Evolutionary conservation across 2,797 vertebrate genomes (phyloP).

Genomic region (Rhinella marina): DNA sequence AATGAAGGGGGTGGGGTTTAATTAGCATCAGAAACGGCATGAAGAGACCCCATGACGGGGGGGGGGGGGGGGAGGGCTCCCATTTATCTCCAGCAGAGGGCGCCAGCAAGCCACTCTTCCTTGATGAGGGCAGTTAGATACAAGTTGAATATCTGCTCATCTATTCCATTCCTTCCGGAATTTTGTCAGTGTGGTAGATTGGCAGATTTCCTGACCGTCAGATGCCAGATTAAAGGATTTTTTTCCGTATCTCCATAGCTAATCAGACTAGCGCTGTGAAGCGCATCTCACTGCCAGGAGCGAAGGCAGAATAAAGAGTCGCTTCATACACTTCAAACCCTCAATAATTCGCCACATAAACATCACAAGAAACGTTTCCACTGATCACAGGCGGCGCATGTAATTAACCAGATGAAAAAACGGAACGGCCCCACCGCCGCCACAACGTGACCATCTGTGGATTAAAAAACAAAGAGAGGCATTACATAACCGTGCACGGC

Average conservation of each 20-base stretch:
- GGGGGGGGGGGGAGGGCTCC: too few species aligned
- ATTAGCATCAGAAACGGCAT: too few species aligned
- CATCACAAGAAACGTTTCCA: background rate
- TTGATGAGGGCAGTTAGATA: too few species aligned
- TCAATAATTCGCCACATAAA: background rate
- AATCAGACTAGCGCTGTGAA: background rate
- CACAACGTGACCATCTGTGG: background rate
- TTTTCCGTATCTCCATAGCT: background rate
- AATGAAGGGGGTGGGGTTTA: too few species aligned
- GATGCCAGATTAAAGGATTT: background rate
- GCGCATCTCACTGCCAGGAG: background rate
- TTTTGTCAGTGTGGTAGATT: background rate
- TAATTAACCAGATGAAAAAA: background rate
- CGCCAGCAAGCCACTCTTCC: too few species aligned
- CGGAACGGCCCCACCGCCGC: background rate
- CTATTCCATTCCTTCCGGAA: too few species aligned
- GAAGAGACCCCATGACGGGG: too few species aligned
- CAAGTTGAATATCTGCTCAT: too few species aligned
- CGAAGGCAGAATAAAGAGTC: background rate
- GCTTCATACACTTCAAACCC: background rate
- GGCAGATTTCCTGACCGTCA: background rate
- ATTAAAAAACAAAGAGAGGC: background rate
- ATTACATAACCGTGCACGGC: background rate
- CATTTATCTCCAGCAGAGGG: background rate
- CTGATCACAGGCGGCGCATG: background rate